These are phyloP conservation scores for Hippolais icterina DNA, from an alignment of 2,113 vertebrate species.

Conservation along the genomic window DNA sequence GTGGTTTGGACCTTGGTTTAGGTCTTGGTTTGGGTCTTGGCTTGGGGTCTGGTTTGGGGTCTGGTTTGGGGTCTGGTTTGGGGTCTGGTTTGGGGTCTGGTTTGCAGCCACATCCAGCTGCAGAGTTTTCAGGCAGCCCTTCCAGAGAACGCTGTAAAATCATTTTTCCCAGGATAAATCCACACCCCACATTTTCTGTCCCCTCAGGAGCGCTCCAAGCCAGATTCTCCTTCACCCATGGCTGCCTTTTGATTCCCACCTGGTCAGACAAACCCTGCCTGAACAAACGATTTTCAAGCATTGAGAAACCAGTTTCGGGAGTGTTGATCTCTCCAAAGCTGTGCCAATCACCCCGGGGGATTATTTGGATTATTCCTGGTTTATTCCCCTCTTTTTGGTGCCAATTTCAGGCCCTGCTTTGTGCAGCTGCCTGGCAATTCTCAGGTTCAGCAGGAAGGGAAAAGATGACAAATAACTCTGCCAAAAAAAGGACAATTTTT, in stretches of 20 bases:
- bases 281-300: neutral
- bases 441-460: neutral
- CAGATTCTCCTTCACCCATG: neutral
- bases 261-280: neutral
- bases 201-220: neutral
- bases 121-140: neutral
- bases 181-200: neutral
- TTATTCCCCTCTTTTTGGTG: neutral
- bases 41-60: neutral
- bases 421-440: neutral
- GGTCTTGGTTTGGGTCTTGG: accelerated
- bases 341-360: neutral
- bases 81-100: accelerated
- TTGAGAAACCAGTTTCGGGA: neutral
- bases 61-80: neutral
- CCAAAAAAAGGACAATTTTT: neutral
- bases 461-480: neutral
- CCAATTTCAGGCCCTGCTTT: neutral
- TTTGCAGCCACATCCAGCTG: neutral
- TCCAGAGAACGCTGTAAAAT: neutral
- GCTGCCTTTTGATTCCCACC: neutral
- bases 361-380: neutral
- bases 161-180: neutral
- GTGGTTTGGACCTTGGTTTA: neutral
- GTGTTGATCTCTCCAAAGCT: neutral